Percentiles rank a stretch among this genome's conserved stretches.
phyloP scores from a whole-genome alignment of 2,797 vertebrate species.

The Myripristis murdjan region DNA sequence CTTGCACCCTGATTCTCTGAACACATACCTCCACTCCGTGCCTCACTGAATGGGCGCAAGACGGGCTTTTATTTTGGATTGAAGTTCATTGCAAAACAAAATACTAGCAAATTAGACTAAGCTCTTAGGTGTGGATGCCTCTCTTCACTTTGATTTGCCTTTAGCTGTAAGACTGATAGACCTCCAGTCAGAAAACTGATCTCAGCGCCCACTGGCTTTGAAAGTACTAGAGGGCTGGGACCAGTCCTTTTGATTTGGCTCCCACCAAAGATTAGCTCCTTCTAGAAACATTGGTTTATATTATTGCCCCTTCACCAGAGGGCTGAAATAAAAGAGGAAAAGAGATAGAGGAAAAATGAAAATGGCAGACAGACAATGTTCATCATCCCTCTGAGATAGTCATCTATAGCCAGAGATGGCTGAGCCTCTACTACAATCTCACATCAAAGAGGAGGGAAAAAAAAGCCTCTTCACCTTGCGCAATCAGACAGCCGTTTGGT shows the following conservation, averaged over 20 bases:
- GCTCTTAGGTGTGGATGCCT: conserved; percentile 41
- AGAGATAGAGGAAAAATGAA: conserved; percentile 56
- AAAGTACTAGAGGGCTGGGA: conserved; percentile 38
- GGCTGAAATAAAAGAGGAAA: conserved; percentile 40
- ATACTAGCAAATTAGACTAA: not conserved
- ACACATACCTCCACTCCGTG: conserved; percentile 33
- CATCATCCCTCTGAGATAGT: conserved; percentile 66
- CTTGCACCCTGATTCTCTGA: conserved; percentile 62
- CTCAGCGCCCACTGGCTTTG: conserved; percentile 41
- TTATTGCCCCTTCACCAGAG: conserved; percentile 58
- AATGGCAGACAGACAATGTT: conserved; percentile 64
- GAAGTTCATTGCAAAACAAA: conserved; percentile 21
- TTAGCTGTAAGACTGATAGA: conserved; percentile 27
- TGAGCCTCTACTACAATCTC: conserved; percentile 45
- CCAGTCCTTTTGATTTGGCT: conserved; percentile 52
- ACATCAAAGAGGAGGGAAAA: conserved; percentile 58
- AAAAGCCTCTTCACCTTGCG: conserved; percentile 60
- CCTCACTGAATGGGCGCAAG: conserved; percentile 1
- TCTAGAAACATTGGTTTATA: conserved; percentile 56
- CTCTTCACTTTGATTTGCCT: conserved; percentile 32
- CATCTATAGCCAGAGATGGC: conserved; percentile 57
- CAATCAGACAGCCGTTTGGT: conserved; percentile 63
- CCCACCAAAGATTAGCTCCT: conserved; percentile 49
- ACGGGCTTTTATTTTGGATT: conserved; percentile 9
- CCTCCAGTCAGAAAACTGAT: conserved; percentile 34